phyloP scores from a whole-genome alignment of 2,888 invertebrate genomes.

The Geophilus truncorum region DNA sequence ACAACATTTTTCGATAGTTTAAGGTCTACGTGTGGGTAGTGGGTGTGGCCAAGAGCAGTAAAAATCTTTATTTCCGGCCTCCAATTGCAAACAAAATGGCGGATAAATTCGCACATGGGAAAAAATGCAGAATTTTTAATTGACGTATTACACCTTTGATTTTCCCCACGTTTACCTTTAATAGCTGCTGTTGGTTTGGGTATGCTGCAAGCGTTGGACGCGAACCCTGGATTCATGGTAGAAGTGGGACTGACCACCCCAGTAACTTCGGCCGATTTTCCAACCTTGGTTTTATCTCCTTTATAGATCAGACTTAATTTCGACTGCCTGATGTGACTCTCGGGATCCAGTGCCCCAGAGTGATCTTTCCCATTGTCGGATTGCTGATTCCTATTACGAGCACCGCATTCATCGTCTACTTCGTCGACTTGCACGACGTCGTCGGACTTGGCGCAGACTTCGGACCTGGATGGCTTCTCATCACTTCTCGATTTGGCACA shows the following conservation, averaged over 20 bases:
- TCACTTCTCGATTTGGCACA: conserved; percentile 14
- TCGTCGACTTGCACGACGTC: not conserved
- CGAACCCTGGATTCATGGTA: not conserved
- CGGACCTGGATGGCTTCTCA: conserved; percentile 9
- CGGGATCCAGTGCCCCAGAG: conserved; percentile 35
- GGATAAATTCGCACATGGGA: too few relatives aligned
- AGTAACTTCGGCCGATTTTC: not conserved
- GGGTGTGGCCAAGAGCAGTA: too few relatives aligned
- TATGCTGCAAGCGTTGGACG: conserved; percentile 55
- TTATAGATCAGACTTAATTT: conserved; percentile 38
- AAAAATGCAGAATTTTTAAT: not conserved
- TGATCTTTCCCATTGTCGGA: conserved; percentile 14
- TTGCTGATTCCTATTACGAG: not conserved
- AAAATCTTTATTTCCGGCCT: too few relatives aligned
- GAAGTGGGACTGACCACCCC: not conserved
- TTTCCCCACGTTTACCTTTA: conserved; percentile 57
- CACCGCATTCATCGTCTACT: not conserved
- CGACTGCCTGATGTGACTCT: conserved; percentile 40
- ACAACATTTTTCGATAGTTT: too few relatives aligned
- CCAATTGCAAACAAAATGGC: too few relatives aligned
- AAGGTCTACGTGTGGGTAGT: too few relatives aligned
- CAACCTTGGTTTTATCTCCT: conserved; percentile 27
- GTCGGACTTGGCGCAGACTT: not conserved
- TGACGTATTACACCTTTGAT: too few relatives aligned
- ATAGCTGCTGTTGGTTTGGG: conserved; percentile 89